phyloP scores from a whole-genome alignment of 2,888 invertebrate species.

The Zele albiditarsus region DNA sequence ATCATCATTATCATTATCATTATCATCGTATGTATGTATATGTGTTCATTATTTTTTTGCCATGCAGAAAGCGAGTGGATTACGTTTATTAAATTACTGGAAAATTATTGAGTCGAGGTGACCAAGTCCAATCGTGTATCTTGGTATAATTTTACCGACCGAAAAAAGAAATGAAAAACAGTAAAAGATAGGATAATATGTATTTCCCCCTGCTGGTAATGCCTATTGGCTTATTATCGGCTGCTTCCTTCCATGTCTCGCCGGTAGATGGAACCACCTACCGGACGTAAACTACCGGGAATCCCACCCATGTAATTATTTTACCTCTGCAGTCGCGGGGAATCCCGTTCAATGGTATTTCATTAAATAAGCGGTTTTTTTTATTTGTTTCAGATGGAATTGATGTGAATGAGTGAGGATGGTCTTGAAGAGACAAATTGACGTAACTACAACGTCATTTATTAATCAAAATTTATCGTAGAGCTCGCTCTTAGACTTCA shows the following conservation, averaged over 20 bases:
- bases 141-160: constrained; percentile 47
- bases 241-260: neutral
- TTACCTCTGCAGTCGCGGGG: neutral
- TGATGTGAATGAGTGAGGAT: constrained; percentile 59
- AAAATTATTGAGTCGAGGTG: constrained; percentile 64
- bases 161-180: constrained; percentile 35
- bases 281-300: constrained; percentile 13
- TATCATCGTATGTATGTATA: neutral
- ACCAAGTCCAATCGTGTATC: constrained; percentile 46
- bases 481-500: constrained; percentile 24
- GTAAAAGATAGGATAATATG: constrained; percentile 4
- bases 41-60: neutral
- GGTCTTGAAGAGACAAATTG: constrained; percentile 38
- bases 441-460: constrained; percentile 47
- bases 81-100: constrained; percentile 70
- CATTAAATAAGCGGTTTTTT: neutral
- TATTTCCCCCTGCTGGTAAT: neutral
- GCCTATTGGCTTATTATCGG: constrained; percentile 32
- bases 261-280: neutral
- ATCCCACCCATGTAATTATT: neutral
- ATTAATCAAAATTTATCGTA: constrained; percentile 50
- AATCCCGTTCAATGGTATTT: neutral
- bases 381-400: constrained; percentile 63
- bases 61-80: constrained; percentile 38
- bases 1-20: constrained; percentile 22